phyloP scores from a whole-genome alignment of 1,140 invertebrate genomes.

The Steinernema feltiae region DNA sequence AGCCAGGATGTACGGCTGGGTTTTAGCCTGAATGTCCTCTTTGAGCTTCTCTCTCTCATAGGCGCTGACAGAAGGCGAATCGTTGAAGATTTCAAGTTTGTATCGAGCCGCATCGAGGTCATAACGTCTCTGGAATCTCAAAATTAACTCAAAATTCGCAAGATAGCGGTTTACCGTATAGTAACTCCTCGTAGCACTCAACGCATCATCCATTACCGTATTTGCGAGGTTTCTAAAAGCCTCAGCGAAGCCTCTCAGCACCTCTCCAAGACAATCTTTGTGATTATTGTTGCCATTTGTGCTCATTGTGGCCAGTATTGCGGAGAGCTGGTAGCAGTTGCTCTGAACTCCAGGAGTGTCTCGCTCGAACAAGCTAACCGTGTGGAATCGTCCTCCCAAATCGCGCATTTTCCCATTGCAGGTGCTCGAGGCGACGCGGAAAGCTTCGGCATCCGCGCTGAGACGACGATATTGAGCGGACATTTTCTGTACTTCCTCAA shows the following conservation, averaged over 20 bases:
- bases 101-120: background rate
- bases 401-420: background rate
- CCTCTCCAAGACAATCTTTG: background rate
- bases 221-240: background rate
- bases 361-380: background rate
- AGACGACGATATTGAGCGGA: background rate
- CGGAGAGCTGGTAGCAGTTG: background rate
- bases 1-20: background rate
- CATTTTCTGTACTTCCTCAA: background rate
- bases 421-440: background rate
- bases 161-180: background rate
- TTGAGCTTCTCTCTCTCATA: background rate
- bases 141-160: background rate
- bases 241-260: background rate
- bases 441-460: background rate
- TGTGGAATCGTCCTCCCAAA: background rate
- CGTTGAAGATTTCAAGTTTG: background rate
- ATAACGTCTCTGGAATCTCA: background rate
- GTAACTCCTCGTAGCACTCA: background rate
- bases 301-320: background rate
- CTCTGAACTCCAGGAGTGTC: background rate
- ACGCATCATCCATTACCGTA: conserved; percentile 1
- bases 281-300: background rate
- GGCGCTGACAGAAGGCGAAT: background rate
- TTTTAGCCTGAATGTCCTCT: background rate